These are phyloP conservation scores for Otus sunia DNA, from an alignment of 2,113 vertebrate genomes.

Conservation along the genomic window DNA sequence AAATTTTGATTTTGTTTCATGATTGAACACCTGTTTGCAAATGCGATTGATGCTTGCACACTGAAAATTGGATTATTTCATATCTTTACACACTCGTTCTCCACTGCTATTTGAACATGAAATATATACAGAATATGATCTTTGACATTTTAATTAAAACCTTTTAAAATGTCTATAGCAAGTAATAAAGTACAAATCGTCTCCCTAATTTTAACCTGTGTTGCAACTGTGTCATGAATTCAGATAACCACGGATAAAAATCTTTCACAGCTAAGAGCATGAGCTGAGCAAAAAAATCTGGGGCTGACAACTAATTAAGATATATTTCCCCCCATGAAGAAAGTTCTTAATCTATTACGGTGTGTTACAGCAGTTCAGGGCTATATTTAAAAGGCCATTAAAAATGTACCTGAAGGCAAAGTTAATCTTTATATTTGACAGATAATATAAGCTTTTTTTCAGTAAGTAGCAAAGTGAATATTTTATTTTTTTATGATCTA, in stretches of 20 bases:
- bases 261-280: neutral
- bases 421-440: slow-evolving; percentile 65
- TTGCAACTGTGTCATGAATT: neutral
- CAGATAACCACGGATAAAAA: neutral
- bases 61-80: neutral
- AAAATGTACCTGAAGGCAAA: slow-evolving; percentile 61
- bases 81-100: neutral
- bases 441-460: slow-evolving; percentile 53
- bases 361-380: neutral
- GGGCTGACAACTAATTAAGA: slow-evolving; percentile 35
- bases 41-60: neutral
- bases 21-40: neutral
- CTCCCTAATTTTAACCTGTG: neutral
- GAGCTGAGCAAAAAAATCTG: neutral
- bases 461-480: slow-evolving; percentile 34
- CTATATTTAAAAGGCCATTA: slow-evolving; percentile 61
- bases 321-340: neutral
- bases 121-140: neutral
- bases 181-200: neutral
- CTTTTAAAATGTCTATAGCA: neutral
- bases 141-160: slow-evolving; percentile 43
- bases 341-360: slow-evolving; percentile 3
- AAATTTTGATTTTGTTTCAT: neutral
- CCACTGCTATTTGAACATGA: neutral
- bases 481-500: slow-evolving; percentile 66